These are phyloP conservation scores for Myanophis thanlyinensis DNA, from an alignment of 2,113 vertebrate genomes.

Conservation along the genomic window DNA sequence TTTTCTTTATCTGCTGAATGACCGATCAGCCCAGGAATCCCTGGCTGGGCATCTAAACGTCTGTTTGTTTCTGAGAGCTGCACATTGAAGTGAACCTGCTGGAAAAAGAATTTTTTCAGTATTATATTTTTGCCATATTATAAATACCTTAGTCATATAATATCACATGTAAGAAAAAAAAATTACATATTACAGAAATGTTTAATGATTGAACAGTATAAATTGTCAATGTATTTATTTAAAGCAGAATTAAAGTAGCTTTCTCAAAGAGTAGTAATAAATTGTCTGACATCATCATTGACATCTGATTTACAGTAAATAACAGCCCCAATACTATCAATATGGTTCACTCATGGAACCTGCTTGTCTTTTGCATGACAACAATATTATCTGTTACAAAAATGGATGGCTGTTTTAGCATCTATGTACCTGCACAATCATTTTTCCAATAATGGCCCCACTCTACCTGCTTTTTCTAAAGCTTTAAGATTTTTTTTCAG, in stretches of 20 bases:
- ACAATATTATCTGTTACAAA: background rate
- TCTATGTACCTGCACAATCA: background rate
- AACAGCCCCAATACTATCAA: background rate
- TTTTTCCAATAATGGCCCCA: background rate
- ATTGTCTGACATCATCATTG: background rate
- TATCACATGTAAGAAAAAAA: background rate
- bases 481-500: background rate
- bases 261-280: background rate
- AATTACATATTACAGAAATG: background rate
- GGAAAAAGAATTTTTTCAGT: background rate
- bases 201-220: background rate
- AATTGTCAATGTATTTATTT: background rate
- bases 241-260: background rate
- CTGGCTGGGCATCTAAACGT: slow-evolving; percentile 44
- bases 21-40: slow-evolving; percentile 23
- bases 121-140: background rate
- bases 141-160: background rate
- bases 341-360: background rate
- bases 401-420: background rate
- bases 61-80: slow-evolving; percentile 64
- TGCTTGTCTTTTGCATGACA: background rate
- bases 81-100: slow-evolving; percentile 81
- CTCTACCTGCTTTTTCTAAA: background rate
- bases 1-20: slow-evolving; percentile 77
- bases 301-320: background rate